Percentiles rank a stretch among this genome's conserved stretches.
Evolutionary conservation across 1,140 invertebrate species (phyloP).

Genomic region (Bombus soroeensis): DNA sequence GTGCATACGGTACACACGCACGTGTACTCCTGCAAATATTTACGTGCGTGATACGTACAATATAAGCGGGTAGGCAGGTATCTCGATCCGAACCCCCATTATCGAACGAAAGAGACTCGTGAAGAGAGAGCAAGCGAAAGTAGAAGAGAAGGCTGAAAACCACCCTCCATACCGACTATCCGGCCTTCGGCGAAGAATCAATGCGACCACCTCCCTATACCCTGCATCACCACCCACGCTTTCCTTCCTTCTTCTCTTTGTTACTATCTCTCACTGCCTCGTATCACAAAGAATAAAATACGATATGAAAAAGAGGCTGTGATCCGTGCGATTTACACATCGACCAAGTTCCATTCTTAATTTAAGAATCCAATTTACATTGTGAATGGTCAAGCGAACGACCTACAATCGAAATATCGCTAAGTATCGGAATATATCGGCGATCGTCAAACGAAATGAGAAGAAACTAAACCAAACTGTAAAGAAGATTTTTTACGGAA

Average conservation of each 20-base stretch:
- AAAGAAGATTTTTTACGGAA: not conserved
- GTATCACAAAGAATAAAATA: conserved; percentile 25
- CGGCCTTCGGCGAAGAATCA: conserved; percentile 67
- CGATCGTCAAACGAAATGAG: conserved; percentile 17
- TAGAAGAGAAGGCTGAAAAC: conserved; percentile 47
- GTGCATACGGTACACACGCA: not conserved
- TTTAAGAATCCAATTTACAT: conserved; percentile 61
- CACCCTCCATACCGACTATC: conserved; percentile 33
- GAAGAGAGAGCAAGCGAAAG: conserved; percentile 25
- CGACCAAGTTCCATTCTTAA: conserved; percentile 58
- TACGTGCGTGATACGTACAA: conserved; percentile 48
- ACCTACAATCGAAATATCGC: not conserved
- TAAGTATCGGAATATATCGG: not conserved
- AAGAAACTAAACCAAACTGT: not conserved
- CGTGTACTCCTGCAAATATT: conserved; percentile 28
- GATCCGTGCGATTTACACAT: conserved; percentile 46
- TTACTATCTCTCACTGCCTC: not conserved
- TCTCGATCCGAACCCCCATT: conserved; percentile 68
- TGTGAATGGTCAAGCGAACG: not conserved
- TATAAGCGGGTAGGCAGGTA: conserved; percentile 56
- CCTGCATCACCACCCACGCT: conserved; percentile 28
- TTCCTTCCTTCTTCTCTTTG: not conserved
- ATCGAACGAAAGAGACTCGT: conserved; percentile 55
- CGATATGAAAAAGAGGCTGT: conserved; percentile 20
- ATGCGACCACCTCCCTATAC: conserved; percentile 57